Evolutionary conservation across 2,888 invertebrate species (phyloP), one percentile per base, ranked within the genome.

Genomic region (Apamea anceps): DNA sequence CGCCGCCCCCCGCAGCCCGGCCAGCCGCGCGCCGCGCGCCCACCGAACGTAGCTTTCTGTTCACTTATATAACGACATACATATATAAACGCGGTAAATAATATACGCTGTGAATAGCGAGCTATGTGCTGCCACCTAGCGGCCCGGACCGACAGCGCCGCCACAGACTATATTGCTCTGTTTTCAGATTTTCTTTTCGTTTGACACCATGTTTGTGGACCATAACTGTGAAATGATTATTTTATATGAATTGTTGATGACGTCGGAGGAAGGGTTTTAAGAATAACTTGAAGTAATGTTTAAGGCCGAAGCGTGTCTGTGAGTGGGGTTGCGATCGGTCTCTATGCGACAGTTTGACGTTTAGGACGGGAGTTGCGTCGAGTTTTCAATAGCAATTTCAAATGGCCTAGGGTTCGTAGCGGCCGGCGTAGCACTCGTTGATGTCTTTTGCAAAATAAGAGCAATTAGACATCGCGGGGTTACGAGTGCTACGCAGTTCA

Each of bases 111-210:
- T 94, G 96, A 96, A 96, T 95, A 96, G 95, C 95, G 93, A 93
- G 94, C 94, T 95, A 94, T 95, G 96, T 96, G 96, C 96, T 96
- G 96, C 96, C 97, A 96, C 96, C 97, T 96, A 96, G 96, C 95
- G 96, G 93, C 90, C 93, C 91, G 91, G 93, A 92, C 93, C 92
- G 90, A 92, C 92, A 90, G 87, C 89, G 91, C 86, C 90, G 87
- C 92, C 94, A 94, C 93, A 94, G 94, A 93, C 91, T 91, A 91
- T 90, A 89, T 90, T 91, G 91, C 90, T 89, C 86, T 92, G 92
- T 94, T 95, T 94, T 94, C 93, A 92, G 93, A 93, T 94, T 95
- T 93, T 94, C 93, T 92, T 93, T 92, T 91, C 91, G 90, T 91
- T 91, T 91, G 84, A 89, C 91, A 91, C 90, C 90, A 91, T 92